Conservation (phyloP, 2,113 vertebrate species). For the Antennarius striatus region DNA sequence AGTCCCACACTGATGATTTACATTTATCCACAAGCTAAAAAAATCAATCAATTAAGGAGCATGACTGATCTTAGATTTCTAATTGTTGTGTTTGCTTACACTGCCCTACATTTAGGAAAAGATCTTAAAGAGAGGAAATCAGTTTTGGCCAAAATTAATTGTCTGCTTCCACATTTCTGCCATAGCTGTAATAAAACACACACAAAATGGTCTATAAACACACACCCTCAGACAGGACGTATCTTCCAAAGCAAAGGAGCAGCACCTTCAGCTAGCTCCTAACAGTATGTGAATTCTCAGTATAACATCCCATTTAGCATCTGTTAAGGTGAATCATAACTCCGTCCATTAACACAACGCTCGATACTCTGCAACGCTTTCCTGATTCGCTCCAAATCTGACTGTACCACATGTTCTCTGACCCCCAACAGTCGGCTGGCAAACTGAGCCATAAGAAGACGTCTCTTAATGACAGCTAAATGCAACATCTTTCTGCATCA, state of each 20-base stretch:
- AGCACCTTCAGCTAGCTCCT: background rate
- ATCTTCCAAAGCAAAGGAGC: background rate
- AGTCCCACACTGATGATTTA: background rate
- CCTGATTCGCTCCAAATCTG: background rate
- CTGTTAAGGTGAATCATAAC: background rate
- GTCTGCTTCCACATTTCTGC: too few species aligned
- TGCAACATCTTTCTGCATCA: slow-evolving; percentile 27
- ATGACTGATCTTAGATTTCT: too few species aligned
- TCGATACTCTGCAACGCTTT: background rate
- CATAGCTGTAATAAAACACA: background rate
- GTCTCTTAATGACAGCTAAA: slow-evolving; percentile 19
- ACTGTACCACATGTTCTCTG: background rate
- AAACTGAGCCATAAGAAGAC: slow-evolving; percentile 11
- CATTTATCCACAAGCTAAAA: too few species aligned
- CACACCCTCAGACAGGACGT: background rate
- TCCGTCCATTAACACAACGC: background rate
- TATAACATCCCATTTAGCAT: slow-evolving; percentile 3
- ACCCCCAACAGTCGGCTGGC: slow-evolving; percentile 14
- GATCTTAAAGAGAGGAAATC: background rate
- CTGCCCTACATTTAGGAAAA: too few species aligned
- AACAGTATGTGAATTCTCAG: background rate
- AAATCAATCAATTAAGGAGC: background rate
- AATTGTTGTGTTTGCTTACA: background rate
- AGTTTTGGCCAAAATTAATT: background rate
- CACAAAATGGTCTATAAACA: too few species aligned